phyloP scores from a whole-genome alignment of 2,113 vertebrate genomes.

The Zootoca vivipara region DNA sequence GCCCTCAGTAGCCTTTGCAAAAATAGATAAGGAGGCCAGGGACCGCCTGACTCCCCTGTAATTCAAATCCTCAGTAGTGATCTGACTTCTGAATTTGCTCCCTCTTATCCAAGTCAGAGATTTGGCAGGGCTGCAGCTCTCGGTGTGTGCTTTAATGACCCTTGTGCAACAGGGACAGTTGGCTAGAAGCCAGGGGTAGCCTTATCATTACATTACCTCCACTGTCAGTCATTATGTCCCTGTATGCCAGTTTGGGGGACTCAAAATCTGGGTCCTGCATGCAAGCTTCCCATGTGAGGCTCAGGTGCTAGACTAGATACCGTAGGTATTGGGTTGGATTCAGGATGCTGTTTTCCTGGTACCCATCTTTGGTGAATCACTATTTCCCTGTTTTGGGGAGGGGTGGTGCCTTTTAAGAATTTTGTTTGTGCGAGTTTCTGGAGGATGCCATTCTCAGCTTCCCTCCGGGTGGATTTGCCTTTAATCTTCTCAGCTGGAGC shows the following conservation, averaged over 20 bases:
- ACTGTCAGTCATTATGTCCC: too few relatives aligned
- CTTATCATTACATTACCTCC: too few relatives aligned
- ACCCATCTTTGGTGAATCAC: neutral
- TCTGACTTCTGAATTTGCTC: neutral
- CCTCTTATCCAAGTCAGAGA: neutral
- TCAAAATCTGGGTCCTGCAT: too few relatives aligned
- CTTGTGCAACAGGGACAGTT: neutral
- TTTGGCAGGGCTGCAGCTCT: neutral
- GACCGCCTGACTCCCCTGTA: neutral
- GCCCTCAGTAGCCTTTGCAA: neutral
- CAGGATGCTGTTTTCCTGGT: neutral
- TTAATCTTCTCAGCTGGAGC: neutral
- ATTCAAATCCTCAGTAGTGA: neutral
- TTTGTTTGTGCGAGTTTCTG: neutral
- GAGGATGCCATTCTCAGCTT: neutral
- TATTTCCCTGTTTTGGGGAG: neutral
- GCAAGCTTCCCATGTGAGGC: too few relatives aligned
- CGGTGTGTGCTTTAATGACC: neutral
- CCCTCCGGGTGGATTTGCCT: neutral
- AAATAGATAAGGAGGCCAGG: neutral
- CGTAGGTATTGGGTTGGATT: too few relatives aligned
- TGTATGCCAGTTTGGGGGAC: too few relatives aligned
- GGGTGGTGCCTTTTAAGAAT: neutral
- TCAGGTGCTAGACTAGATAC: too few relatives aligned
- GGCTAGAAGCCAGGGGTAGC: too few relatives aligned